Evolutionary conservation across 2,797 vertebrate genomes (phyloP), one percentile per base, ranked within the genome.

Genomic region (Onychomys torridus): DNA sequence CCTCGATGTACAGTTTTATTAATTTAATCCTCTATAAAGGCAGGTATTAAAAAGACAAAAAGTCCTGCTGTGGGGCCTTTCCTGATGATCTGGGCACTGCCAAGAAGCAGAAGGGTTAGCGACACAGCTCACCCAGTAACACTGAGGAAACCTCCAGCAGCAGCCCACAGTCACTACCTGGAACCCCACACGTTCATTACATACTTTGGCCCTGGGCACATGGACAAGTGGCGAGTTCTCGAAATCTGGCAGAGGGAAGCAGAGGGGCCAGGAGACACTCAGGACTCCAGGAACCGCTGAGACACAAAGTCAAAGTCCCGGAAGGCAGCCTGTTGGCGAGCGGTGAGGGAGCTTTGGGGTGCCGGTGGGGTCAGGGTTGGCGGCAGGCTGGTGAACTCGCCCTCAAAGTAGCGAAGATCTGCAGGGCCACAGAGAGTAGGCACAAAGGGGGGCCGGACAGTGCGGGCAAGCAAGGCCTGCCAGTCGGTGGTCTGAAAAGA

Each of bases 361-460:
- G 98, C 99, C 0, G 99, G 99, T 0, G 99, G 99, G 0, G 99
- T 99, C 90, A 99, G 99, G 63, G 99, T 97, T 0, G 99, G 99
- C 77, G 99, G 99, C 93, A 99, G 98, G 4, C 98, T 98, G 0
- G 99, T 99, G 98, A 99, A 99, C 98, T 99, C 99, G 89, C 99
- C 98, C 81, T 99, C 99, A 0, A 99, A 99, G 98, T 99, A 99
- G 89, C 99, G 99, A 93, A 99, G 98, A 49, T 99, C 99, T 0
- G 98, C 98, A 0, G 98, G 98, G 4, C 98, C 98, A 73, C 97
- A 98, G 95, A 99, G 97, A 1, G 96, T 97, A 0, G 99, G 99
- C 95, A 99, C 98, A 78, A 99, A 99, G 0, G 99, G 99, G 0
- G 99, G 99, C 98, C 98, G 99, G 94, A 99, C 61, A 17, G 96